These are phyloP conservation scores for Glareola pratincola DNA, from an alignment of 2,113 vertebrate species.

Conservation along the genomic window DNA sequence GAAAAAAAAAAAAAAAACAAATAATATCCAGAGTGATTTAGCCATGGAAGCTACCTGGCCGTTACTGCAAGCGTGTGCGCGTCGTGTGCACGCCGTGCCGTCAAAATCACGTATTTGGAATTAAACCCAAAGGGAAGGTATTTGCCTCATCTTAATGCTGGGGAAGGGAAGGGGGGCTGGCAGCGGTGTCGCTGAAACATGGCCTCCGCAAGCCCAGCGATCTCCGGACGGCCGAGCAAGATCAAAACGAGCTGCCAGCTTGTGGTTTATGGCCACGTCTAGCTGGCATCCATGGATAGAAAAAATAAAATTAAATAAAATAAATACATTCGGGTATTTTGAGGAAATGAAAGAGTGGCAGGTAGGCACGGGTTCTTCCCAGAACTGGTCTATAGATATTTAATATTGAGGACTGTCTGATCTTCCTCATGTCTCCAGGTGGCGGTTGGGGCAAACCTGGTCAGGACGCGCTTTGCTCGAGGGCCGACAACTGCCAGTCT, in stretches of 20 bases:
- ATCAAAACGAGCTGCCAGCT: not conserved
- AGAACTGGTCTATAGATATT: not conserved
- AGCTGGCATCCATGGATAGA: rapidly evolving
- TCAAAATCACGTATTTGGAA: not conserved
- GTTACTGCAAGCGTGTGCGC: rapidly evolving
- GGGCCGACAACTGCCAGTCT: not conserved
- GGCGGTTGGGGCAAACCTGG: not conserved
- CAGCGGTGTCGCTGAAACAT: rapidly evolving
- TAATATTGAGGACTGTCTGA: not conserved
- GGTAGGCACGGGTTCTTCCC: not conserved
- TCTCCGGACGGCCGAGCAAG: not conserved
- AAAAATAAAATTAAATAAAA: not conserved
- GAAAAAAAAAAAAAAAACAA: not conserved
- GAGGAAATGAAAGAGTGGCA: not conserved
- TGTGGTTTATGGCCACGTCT: rapidly evolving
- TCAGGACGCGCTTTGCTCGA: not conserved
- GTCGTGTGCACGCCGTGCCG: rapidly evolving
- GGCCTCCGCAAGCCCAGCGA: not conserved
- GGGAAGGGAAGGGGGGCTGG: not conserved
- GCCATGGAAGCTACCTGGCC: not conserved
- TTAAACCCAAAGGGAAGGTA: not conserved
- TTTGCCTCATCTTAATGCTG: not conserved
- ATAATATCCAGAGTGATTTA: not conserved
- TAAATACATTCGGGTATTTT: not conserved
- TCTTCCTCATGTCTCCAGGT: not conserved